Base-by-base conservation (phyloP, 2,113 vertebrate genomes). In the Nesoenas mayeri region DNA sequence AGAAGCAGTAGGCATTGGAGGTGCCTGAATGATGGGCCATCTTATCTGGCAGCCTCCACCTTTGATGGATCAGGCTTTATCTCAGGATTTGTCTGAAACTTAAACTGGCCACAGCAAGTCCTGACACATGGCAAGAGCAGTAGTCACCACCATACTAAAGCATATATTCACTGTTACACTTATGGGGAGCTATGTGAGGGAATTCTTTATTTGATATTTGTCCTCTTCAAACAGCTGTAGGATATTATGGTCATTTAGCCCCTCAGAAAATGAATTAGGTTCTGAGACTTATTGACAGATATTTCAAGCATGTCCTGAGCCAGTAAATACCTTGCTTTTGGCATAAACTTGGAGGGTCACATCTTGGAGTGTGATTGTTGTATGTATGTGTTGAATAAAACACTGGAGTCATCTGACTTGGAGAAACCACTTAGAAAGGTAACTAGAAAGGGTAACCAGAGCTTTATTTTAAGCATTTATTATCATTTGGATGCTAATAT, bases 151-250 rank as follows among this genome's bases (percentile, higher is more conserved):
- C 9, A 29, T 75, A 79, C 56, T 90, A 62, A 91, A 82, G 8
- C 38, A 48, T 22, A 0, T 40, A 36, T 92, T 77, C 62, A 62
- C 31, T 64, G 48, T 61, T 80, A 65, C 18, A 16, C 48, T 81
- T 57, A 42, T 0, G 0, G 14, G 5, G 25, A 56, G 17, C 7
- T 57, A 38, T 1, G 0, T 4, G 9, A 69, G 32, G 15, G 34
- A 82, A 75, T 53, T 88, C 16, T 78, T 80, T 22, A 60, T 15
- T 26, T 64, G 79, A 34, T 18, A 44, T 17, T n/a, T 77, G 34
- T 77, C 15, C 17, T 82, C n/a, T 79, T 82, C 57, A 75, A 72
- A 57, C 28, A 73, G 25, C 31, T 61, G 50, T 8, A 58, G 47
- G 12, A 84, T 28, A 61, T 38, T 69, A 48, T 34, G 25, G 29